Conservation (phyloP, 2,888 invertebrate genomes). For the Spisula subtruncata region DNA sequence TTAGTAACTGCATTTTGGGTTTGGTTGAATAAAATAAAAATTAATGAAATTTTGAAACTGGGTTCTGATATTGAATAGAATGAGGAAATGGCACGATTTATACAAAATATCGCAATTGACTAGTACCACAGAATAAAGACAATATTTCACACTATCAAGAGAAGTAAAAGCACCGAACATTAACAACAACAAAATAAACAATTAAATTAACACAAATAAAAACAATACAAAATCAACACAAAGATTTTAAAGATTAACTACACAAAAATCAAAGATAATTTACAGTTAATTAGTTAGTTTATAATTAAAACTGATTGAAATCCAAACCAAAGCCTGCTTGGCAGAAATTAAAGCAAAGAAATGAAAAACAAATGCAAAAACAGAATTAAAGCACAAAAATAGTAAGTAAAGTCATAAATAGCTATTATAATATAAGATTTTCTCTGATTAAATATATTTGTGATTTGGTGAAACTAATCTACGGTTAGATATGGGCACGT, state of each 20-base stretch:
- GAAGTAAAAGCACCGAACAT: conserved; percentile 42
- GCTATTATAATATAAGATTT: not conserved
- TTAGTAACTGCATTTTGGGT: not conserved
- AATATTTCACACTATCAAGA: not conserved
- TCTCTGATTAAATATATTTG: conserved; percentile 36
- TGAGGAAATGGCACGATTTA: conserved; percentile 39
- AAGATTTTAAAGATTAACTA: not conserved
- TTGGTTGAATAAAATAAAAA: too few species aligned
- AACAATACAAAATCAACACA: conserved; percentile 9
- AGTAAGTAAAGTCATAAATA: not conserved
- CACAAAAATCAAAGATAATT: not conserved
- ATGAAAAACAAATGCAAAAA: not conserved
- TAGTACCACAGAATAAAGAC: conserved; percentile 31
- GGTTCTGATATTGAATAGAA: conserved; percentile 22
- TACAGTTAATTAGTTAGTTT: not conserved
- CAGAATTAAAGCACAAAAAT: not conserved
- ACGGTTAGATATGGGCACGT: not conserved
- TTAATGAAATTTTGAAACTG: conserved; percentile 14
- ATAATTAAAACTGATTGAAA: conserved; percentile 13
- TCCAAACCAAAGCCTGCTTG: conserved; percentile 45
- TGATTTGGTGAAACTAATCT: not conserved
- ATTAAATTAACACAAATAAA: conserved; percentile 36
- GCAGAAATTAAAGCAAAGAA: not conserved
- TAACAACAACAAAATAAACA: conserved; percentile 24
- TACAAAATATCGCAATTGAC: conserved; percentile 43